These are phyloP conservation scores for Takifugu ocellatus DNA, from an alignment of 2,797 vertebrate species.

Conservation along the genomic window DNA sequence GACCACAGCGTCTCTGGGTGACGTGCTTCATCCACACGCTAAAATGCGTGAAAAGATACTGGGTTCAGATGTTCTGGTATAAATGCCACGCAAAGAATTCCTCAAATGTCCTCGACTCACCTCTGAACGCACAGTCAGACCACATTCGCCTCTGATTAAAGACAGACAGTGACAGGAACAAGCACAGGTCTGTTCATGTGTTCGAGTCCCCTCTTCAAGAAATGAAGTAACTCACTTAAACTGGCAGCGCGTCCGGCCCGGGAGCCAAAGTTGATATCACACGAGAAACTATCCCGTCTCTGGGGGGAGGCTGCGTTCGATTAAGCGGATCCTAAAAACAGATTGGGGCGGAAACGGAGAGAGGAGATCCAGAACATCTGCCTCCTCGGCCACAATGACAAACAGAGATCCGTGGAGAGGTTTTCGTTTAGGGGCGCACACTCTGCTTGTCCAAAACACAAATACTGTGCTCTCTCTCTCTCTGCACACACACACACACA, in stretches of 20 bases:
- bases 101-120: conserved; percentile 5
- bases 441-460: conserved; percentile 37
- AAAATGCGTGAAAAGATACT: no score
- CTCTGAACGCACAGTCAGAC: conserved; percentile 3
- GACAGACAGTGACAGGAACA: conserved; percentile 22
- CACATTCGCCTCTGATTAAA: conserved; percentile 11
- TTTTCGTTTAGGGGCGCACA: conserved; percentile 28
- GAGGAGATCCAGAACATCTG: conserved; percentile 68
- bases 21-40: not conserved
- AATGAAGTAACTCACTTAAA: conserved; percentile 46
- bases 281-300: conserved; percentile 58
- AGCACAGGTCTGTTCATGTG: conserved; percentile 40
- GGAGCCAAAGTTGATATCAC: conserved; percentile 67
- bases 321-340: conserved; percentile 65
- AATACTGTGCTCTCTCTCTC: conserved; percentile 4
- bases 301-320: conserved; percentile 53
- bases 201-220: conserved; percentile 37
- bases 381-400: conserved; percentile 53
- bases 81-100: not conserved
- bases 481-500: not conserved
- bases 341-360: conserved; percentile 56
- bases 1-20: not conserved
- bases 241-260: conserved; percentile 32
- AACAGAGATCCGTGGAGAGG: conserved; percentile 26
- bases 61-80: not conserved